Conservation (phyloP, 2,113 vertebrate species). For the Suncus etruscus region DNA sequence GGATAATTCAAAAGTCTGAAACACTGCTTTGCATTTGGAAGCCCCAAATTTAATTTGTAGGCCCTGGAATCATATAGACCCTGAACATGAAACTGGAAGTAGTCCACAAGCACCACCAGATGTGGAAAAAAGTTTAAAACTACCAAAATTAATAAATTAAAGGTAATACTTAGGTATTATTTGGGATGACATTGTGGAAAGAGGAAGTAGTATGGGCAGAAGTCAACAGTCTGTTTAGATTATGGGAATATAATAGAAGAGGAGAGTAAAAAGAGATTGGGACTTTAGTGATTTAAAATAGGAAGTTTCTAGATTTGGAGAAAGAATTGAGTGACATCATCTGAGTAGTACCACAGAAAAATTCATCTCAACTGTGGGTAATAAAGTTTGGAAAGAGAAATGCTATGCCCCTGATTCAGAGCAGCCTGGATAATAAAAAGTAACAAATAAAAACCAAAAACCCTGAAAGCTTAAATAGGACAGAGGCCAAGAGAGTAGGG, state of each 20-base stretch:
- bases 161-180: background rate
- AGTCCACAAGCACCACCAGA: no score
- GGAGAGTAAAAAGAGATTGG: background rate
- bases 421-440: background rate
- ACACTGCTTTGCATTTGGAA: no score
- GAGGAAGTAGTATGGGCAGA: background rate
- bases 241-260: background rate
- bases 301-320: constrained; percentile 37
- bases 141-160: background rate
- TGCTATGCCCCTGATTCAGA: background rate
- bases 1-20: no score
- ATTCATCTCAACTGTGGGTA: constrained; percentile 29
- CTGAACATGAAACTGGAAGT: no score
- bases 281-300: constrained; percentile 3
- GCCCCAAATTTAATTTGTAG: no score
- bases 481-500: background rate
- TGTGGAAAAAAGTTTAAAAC: background rate
- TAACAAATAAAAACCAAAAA: background rate
- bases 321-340: background rate
- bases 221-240: constrained; percentile 21
- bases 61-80: no score
- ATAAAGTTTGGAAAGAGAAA: constrained; percentile 2
- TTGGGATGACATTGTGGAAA: constrained; percentile 32
- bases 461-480: background rate
- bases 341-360: background rate